Evolutionary conservation across 1,140 invertebrate genomes (phyloP), one percentile per base, ranked within the genome.

Genomic region (Drosophila lacteicornis): DNA sequence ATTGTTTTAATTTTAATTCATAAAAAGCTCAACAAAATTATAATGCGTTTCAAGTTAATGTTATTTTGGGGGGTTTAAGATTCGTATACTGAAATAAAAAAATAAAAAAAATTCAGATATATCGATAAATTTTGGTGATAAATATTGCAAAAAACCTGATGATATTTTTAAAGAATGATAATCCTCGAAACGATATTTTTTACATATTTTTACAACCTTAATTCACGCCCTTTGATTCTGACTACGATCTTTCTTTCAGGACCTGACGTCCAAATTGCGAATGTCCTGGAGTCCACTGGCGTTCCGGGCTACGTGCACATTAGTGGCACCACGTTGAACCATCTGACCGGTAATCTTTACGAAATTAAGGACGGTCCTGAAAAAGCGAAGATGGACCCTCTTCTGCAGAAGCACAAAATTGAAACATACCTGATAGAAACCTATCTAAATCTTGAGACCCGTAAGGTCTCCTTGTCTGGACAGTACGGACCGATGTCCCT

Each of bases 251-350:
- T 38, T 15, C 3, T 1, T 2, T 15, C 27, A 85, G 82, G 82
- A 1, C 1, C 11, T 86, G 98, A 99, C 92, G 98, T 98, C 7
- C 96, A 96, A 9, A 97, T 99, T 79, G 98, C 98, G 2, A 99
- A 98, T 93, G 96, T 96, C 82, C 97, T 99, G 96, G 98, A 99
- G 92, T 96, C 97, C 57, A 96, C 97, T 6, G 98, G 98, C n/a
- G 94, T 96, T 79, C 94, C 98, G 4, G 98, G 98, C 9, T 96
- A 96, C 91, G 95, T 98, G 22, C 97, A 98, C 86, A 94, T 98
- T 13, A 98, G 97, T 4, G 94, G 95, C 75, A 94, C 96, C 87
- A 98, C 97, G 0, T 93, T 96, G 70, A 94, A 96, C 75, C 93
- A 96, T 51, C 91, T 98, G 2, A 75, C 93, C 11, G 92, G 94